Base-by-base conservation (phyloP, 2,113 vertebrate species). In the Vicugna pacos region DNA sequence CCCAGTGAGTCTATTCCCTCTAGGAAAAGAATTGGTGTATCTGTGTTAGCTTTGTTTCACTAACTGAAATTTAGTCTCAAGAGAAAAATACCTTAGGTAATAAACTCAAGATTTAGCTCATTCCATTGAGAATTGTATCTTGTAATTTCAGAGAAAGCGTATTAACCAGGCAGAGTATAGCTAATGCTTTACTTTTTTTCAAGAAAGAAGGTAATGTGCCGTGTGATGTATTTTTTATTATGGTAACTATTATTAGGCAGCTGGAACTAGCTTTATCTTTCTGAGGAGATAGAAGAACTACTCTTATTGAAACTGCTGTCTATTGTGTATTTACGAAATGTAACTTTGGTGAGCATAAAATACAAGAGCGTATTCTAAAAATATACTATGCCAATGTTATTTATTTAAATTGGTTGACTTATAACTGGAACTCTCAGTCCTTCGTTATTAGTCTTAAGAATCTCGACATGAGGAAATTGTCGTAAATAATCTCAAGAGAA, bases 61-160 rank as follows among this genome's bases (percentile, higher is more conserved):
- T 92, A 80, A 77, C 19, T 80, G 73, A 96, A 83, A 95, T 73
- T 56, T 65, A 84, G 76, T 30, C 60, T 89, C 76, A 84, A 28
- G 60, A 91, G 52, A 85, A 82, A 38, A 96, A 65, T 93, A 73
- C 22, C 30, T 89, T 67, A 79, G 28, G 28, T 46, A 91, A 48
- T 93, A 38, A 50, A 81, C 15, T 77, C 38, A 89, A 42, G 65
- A 95, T 77, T 92, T 94, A 95, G 65, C 72, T 94, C n/a, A 94
- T 93, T 89, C 72, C 65, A 84, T 6, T 92, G 88, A 93, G 35
- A 97, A 89, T 76, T 77, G 0, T 46, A 56, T 16, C 75, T 80
- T 86, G 3, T 35, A 76, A 62, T 58, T 95, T 50, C 79, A 46
- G 50, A 72, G 30, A 91, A 93, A 73, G 16, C 32, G 17, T 69